Conservation (phyloP, 2,113 vertebrate genomes). For the Felis catus region F.catus_Fca126_mat1.0 CM031411.1:87344001-87344500, state of each 20-base stretch:
- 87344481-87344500: not conserved
- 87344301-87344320: not conserved
- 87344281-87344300: conserved; percentile 42
- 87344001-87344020: not conserved
- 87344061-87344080: not conserved
- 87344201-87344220: conserved; percentile 4
- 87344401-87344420: not conserved
- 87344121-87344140: not conserved
- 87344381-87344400: conserved; percentile 21
- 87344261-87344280: not conserved
- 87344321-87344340: conserved; percentile 26
- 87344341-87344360: not conserved
- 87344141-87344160: conserved; percentile 14
- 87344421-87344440: not conserved
- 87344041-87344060: not conserved
- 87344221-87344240: conserved; percentile 33
- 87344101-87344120: not conserved
- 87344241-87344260: conserved; percentile 38
- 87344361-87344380: not conserved
- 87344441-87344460: not conserved
- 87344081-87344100: not conserved
- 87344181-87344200: conserved; percentile 54
- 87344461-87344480: not conserved
- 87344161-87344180: conserved; percentile 22
- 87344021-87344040: not conserved